Evolutionary conservation across 2,888 invertebrate species (phyloP).

Genomic region (Pherbina coryleti): DNA sequence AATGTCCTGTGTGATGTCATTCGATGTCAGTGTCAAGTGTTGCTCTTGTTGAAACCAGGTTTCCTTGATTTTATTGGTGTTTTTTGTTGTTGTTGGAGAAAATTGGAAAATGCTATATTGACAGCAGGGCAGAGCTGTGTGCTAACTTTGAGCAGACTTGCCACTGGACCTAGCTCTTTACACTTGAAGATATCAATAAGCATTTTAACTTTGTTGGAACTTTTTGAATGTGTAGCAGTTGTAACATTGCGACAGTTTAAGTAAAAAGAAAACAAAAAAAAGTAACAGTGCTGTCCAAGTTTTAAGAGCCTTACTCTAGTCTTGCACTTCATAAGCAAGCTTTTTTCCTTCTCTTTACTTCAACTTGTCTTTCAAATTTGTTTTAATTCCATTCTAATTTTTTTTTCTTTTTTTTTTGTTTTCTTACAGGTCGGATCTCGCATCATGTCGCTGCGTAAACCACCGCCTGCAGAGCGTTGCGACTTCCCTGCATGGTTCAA

Average conservation of each 20-base stretch:
- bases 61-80: neutral
- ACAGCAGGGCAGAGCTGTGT: neutral
- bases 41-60: neutral
- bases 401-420: constrained; percentile 44
- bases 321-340: neutral
- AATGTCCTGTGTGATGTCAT: neutral
- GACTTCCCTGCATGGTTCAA: constrained; percentile 91
- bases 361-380: constrained; percentile 9
- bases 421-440: constrained; percentile 67
- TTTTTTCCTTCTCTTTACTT: neutral
- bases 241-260: too few species aligned
- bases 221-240: too few species aligned
- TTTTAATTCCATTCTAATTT: constrained; percentile 36
- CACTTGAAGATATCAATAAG: too few species aligned
- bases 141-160: too few species aligned
- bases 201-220: too few species aligned
- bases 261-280: too few species aligned
- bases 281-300: too few species aligned
- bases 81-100: constrained; percentile 1
- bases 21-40: constrained; percentile 28
- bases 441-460: constrained; percentile 69
- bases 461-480: constrained; percentile 73
- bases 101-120: constrained; percentile 24
- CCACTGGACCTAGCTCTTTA: too few species aligned
- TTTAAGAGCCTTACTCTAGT: too few species aligned